phyloP scores from a whole-genome alignment of 1,140 invertebrate genomes.

The Drosophila jambulina region DNA sequence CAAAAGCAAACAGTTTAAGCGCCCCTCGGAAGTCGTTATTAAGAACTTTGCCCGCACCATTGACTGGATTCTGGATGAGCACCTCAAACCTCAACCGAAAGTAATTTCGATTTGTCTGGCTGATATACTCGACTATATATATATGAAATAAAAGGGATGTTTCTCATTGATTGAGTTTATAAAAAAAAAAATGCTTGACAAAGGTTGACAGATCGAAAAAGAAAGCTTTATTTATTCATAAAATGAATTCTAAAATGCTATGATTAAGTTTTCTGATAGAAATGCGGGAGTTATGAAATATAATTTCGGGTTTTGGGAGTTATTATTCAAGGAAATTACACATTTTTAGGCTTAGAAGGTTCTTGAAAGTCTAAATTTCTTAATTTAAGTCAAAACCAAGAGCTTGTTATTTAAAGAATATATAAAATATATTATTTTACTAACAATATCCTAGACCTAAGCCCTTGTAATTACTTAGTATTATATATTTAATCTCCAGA shows the following conservation, averaged over 20 bases:
- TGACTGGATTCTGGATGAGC: slow-evolving; percentile 7
- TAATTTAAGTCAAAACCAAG: neutral
- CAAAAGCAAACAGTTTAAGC: slow-evolving; percentile 80
- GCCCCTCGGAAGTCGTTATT: slow-evolving; percentile 64
- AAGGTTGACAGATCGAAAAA: slow-evolving; percentile 19
- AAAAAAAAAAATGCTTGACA: slow-evolving; percentile 27
- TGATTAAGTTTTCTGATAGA: neutral
- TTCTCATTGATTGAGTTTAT: slow-evolving; percentile 39
- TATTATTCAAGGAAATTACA: neutral
- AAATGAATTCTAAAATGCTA: neutral
- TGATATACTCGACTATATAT: slow-evolving; percentile 6
- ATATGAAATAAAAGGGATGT: slow-evolving; percentile 27
- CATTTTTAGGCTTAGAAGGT: fast-evolving
- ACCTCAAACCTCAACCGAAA: slow-evolving; percentile 13
- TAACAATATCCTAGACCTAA: neutral
- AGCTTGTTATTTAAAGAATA: neutral
- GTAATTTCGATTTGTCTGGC: slow-evolving; percentile 30
- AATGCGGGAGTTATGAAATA: neutral
- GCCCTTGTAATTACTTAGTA: neutral
- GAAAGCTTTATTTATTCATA: neutral
- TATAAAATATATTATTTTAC: neutral
- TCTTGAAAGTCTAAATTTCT: neutral
- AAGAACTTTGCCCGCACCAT: slow-evolving; percentile 43
- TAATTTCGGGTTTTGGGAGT: neutral
- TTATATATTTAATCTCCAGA: neutral